phyloP scores from a whole-genome alignment of 2,888 invertebrate genomes.

The Acanthosoma haemorrhoidale region DNA sequence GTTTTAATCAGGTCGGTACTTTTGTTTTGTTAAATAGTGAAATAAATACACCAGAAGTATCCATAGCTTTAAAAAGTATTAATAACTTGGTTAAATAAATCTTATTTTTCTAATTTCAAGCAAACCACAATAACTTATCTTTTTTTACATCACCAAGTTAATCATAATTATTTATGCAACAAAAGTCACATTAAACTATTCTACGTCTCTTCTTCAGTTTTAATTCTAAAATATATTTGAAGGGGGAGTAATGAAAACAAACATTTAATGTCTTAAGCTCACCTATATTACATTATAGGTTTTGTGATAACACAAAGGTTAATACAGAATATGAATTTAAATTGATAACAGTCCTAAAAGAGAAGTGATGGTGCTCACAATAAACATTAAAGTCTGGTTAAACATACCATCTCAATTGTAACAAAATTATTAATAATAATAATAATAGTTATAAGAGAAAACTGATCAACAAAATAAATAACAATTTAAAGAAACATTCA shows the following conservation, averaged over 20 bases:
- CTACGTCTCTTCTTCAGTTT: no score
- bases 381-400: slow-evolving; percentile 1
- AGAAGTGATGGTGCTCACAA: slow-evolving; percentile 17
- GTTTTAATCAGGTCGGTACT: no score
- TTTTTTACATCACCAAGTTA: no score
- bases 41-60: no score
- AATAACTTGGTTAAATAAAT: no score
- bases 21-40: no score
- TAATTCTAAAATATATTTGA: no score
- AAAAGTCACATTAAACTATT: no score
- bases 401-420: slow-evolving; percentile 12
- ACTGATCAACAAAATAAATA: slow-evolving; percentile 6
- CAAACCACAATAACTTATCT: no score
- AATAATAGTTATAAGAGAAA: neutral
- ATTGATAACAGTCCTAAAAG: slow-evolving; percentile 17
- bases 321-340: slow-evolving; percentile 20
- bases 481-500: neutral
- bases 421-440: neutral
- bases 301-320: slow-evolving; percentile 23
- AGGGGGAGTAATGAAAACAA: neutral
- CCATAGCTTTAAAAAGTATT: no score
- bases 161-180: no score
- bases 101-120: no score
- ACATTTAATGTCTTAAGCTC: slow-evolving; percentile 18
- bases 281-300: slow-evolving; percentile 27